Percentiles rank a stretch among this genome's conserved stretches.
Evolutionary conservation across 1,140 invertebrate species (phyloP).

Genomic region (Elymnias hypermnestra): DNA sequence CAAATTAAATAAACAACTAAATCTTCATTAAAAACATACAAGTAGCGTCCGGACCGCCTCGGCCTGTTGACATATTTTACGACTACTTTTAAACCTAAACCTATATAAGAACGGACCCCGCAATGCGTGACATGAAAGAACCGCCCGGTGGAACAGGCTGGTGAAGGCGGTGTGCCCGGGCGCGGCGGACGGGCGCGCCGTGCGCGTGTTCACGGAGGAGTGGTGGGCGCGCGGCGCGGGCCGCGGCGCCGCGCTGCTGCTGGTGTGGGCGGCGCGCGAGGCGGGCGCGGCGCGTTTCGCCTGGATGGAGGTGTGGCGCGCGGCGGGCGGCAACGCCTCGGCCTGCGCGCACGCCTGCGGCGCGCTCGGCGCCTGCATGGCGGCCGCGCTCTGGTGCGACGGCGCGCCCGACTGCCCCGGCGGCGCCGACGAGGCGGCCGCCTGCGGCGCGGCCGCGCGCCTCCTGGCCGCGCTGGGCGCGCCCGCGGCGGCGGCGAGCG

Average conservation of each 20-base stretch:
- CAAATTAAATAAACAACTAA: too few relatives aligned
- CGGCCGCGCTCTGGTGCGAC: constrained; percentile 45
- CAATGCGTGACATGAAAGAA: too few relatives aligned
- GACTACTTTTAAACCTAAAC: too few relatives aligned
- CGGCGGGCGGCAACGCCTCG: constrained; percentile 42
- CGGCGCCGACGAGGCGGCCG: constrained; percentile 47
- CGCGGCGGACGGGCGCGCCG: constrained; percentile 81
- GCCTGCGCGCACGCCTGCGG: constrained; percentile 38
- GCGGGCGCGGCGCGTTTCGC: constrained; percentile 36
- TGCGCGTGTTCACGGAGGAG: constrained; percentile 66
- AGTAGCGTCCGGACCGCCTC: too few relatives aligned
- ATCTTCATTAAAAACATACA: too few relatives aligned
- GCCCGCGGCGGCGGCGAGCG: constrained; percentile 60
- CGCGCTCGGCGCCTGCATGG: constrained; percentile 55
- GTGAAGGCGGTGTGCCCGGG: constrained; percentile 85
- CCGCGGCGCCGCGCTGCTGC: constrained; percentile 37
- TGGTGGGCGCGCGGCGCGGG: constrained; percentile 54
- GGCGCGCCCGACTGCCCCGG: constrained; percentile 45
- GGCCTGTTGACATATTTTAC: too few relatives aligned
- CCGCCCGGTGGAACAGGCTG: too few relatives aligned
- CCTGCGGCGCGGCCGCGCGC: constrained; percentile 52
- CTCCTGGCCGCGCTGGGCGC: constrained; percentile 56
- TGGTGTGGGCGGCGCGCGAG: constrained; percentile 54
- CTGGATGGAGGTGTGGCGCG: constrained; percentile 64
- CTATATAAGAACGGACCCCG: too few relatives aligned